A percentile compares a stretch with the other conserved stretches of the same genome.
phyloP scores from a whole-genome alignment of 2,797 vertebrate species.

The Neopelma chrysocephalum region DNA sequence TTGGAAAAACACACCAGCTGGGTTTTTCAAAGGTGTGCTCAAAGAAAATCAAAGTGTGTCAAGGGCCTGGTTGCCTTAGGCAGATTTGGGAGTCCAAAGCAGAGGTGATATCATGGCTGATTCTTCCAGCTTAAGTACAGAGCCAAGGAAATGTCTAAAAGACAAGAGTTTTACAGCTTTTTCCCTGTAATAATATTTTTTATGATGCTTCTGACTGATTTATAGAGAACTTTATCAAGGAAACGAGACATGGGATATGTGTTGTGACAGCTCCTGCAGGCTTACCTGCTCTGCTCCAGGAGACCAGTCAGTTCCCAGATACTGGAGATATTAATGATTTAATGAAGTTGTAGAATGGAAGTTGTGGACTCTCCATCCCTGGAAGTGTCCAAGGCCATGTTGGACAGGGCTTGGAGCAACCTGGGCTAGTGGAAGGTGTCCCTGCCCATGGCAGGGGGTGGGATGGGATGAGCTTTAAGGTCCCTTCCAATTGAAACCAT shows the following conservation, averaged over 20 bases:
- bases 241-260: not conserved
- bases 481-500: too few species aligned
- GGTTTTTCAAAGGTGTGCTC: not conserved
- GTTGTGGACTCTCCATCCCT: too few species aligned
- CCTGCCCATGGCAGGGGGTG: too few species aligned
- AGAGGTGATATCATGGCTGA: not conserved
- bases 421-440: too few species aligned
- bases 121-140: fast-evolving
- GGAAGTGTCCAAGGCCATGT: too few species aligned
- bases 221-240: not conserved
- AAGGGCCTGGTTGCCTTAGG: not conserved
- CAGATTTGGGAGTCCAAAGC: not conserved
- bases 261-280: not conserved
- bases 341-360: not conserved
- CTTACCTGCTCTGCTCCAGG: not conserved
- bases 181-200: not conserved
- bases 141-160: not conserved
- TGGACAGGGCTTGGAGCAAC: too few species aligned
- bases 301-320: not conserved
- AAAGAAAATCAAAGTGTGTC: not conserved
- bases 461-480: too few species aligned
- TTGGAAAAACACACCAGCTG: not conserved
- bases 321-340: not conserved
- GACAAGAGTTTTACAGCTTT: not conserved
- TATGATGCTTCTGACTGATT: not conserved